phyloP scores from a whole-genome alignment of 2,888 invertebrate species.

The Hylaea fasciaria region DNA sequence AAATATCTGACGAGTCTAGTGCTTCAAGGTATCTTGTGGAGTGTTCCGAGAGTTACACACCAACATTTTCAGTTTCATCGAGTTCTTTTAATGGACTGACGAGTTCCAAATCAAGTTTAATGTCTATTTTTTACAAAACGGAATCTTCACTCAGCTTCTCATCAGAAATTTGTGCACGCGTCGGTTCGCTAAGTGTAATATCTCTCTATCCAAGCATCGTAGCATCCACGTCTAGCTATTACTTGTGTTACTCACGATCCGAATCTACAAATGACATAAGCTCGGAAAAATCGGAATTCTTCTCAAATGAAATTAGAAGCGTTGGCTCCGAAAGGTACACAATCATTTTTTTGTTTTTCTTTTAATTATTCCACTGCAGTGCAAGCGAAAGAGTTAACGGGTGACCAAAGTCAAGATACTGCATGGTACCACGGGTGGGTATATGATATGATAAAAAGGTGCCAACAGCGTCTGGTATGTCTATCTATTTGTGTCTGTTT shows the following conservation, averaged over 20 bases:
- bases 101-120: constrained; percentile 43
- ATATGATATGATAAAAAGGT: too few relatives aligned
- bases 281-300: constrained; percentile 36
- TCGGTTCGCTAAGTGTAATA: constrained; percentile 46
- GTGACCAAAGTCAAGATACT: too few relatives aligned
- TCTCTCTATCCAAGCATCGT: constrained; percentile 48
- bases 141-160: constrained; percentile 54
- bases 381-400: too few relatives aligned
- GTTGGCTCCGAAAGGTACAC: constrained; percentile 8
- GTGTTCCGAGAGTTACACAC: constrained; percentile 27
- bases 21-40: constrained; percentile 33
- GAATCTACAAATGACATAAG: constrained; percentile 31
- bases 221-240: constrained; percentile 43
- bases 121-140: constrained; percentile 51
- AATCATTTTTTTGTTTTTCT: constrained; percentile 23
- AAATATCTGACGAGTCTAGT: not conserved
- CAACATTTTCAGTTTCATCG: constrained; percentile 7
- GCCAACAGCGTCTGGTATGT: too few relatives aligned
- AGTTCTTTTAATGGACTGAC: not conserved
- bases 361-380: constrained; percentile 2
- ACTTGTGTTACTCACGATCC: constrained; percentile 33
- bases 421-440: too few relatives aligned
- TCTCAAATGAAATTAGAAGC: constrained; percentile 33
- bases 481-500: too few relatives aligned
- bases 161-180: constrained; percentile 36